These are phyloP conservation scores for Acromyrmex charruanus DNA, from an alignment of 1,140 invertebrate genomes.

Conservation along the genomic window DNA sequence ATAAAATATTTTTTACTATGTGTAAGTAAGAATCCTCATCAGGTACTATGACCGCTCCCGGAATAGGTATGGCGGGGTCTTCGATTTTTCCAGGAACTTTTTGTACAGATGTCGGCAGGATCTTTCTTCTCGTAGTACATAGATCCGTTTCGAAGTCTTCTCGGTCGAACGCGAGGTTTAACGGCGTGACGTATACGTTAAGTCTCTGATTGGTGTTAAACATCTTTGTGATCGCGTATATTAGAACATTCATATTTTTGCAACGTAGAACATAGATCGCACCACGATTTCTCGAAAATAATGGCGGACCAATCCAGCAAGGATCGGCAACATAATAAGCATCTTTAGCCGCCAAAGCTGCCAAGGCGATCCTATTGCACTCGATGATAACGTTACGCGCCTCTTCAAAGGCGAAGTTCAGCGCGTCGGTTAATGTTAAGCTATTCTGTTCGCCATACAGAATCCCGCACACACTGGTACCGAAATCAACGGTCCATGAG, in stretches of 20 bases:
- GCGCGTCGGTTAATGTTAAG: slow-evolving; percentile 54
- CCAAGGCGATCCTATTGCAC: slow-evolving; percentile 78
- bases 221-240: slow-evolving; percentile 82
- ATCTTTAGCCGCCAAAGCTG: slow-evolving; percentile 68
- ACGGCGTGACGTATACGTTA: slow-evolving; percentile 78
- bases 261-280: slow-evolving; percentile 83
- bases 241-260: slow-evolving; percentile 74
- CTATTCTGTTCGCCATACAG: slow-evolving; percentile 76
- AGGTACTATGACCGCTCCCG: slow-evolving; percentile 65
- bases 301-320: slow-evolving; percentile 81
- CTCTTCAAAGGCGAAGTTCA: slow-evolving; percentile 70
- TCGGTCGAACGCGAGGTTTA: slow-evolving; percentile 75
- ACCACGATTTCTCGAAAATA: slow-evolving; percentile 79
- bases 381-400: slow-evolving; percentile 76
- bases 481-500: slow-evolving; percentile 81
- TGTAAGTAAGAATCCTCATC: slow-evolving; percentile 74
- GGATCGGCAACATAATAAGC: slow-evolving; percentile 82
- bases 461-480: slow-evolving; percentile 73
- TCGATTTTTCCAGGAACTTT: slow-evolving; percentile 68
- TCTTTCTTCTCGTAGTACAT: slow-evolving; percentile 48
- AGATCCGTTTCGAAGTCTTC: slow-evolving; percentile 32
- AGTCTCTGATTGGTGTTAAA: slow-evolving; percentile 81
- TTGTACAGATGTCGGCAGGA: slow-evolving; percentile 64
- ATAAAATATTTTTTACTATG: too few relatives aligned
- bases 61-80: slow-evolving; percentile 44